Conservation (phyloP, 2,797 vertebrate genomes). For the Sparidentex hasta region DNA sequence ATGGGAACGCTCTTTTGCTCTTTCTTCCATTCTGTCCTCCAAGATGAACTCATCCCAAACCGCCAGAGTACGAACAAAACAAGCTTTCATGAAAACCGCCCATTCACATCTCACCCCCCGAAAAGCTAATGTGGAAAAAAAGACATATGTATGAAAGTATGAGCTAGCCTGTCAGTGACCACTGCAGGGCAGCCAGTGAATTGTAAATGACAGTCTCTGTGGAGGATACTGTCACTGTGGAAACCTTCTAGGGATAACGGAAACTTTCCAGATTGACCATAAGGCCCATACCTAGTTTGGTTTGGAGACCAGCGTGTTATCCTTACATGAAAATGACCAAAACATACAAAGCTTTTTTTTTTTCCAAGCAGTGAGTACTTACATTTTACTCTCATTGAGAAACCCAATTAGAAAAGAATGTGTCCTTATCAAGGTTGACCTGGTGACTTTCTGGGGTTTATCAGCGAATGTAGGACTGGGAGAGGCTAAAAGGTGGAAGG, state of each 20-base stretch:
- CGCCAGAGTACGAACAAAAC: slow-evolving; percentile 72
- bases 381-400: slow-evolving; percentile 1
- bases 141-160: slow-evolving; percentile 47
- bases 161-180: slow-evolving; percentile 43
- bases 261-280: slow-evolving; percentile 2
- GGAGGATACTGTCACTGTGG: slow-evolving; percentile 25
- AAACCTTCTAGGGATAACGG: slow-evolving; percentile 20
- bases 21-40: slow-evolving; percentile 78
- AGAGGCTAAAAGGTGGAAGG: slow-evolving; percentile 49
- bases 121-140: slow-evolving; percentile 66
- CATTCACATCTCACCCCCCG: slow-evolving; percentile 54
- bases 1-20: slow-evolving; percentile 70
- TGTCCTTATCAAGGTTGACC: slow-evolving; percentile 64
- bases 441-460: slow-evolving; percentile 53
- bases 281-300: background rate
- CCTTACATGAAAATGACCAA: background rate
- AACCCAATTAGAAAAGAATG: slow-evolving; percentile 53
- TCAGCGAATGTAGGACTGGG: slow-evolving; percentile 45
- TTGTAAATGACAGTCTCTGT: slow-evolving; percentile 32
- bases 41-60: slow-evolving; percentile 80
- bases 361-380: background rate
- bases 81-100: slow-evolving; percentile 72
- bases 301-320: background rate
- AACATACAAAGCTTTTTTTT: background rate
- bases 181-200: slow-evolving; percentile 18